Conservation (phyloP, 2,888 invertebrate species). For the Aquatica leii region DNA sequence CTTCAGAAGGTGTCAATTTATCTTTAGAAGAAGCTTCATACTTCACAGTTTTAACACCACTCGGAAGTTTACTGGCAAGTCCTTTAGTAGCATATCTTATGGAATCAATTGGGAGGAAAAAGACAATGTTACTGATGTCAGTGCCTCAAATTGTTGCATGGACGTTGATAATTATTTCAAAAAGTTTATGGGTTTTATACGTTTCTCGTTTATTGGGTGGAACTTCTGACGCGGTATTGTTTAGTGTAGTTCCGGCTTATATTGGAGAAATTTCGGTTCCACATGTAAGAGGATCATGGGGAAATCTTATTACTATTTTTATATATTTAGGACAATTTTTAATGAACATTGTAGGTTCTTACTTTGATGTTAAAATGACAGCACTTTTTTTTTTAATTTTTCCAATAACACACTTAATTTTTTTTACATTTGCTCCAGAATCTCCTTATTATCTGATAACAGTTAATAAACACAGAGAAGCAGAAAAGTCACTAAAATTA, state of each 20-base stretch:
- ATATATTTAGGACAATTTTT: slow-evolving; percentile 48
- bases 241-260: slow-evolving; percentile 49
- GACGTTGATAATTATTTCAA: slow-evolving; percentile 45
- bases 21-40: slow-evolving; percentile 53
- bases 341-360: slow-evolving; percentile 65
- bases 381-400: slow-evolving; percentile 67
- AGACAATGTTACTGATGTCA: slow-evolving; percentile 47
- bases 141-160: slow-evolving; percentile 49
- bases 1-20: slow-evolving; percentile 46
- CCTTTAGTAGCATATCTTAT: slow-evolving; percentile 46
- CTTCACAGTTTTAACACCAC: slow-evolving; percentile 51
- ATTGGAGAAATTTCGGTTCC: slow-evolving; percentile 52
- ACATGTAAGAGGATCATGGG: slow-evolving; percentile 51
- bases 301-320: slow-evolving; percentile 46
- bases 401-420: slow-evolving; percentile 65
- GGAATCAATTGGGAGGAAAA: slow-evolving; percentile 51
- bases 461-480: slow-evolving; percentile 46
- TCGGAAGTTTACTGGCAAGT: slow-evolving; percentile 45
- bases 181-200: no score
- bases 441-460: slow-evolving; percentile 51
- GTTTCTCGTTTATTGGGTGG: slow-evolving; percentile 46
- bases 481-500: slow-evolving; percentile 44
- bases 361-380: slow-evolving; percentile 63
- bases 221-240: no score
- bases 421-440: slow-evolving; percentile 71